Evolutionary conservation across 2,888 invertebrate genomes (phyloP).

Genomic region (Linyphia triangularis): DNA sequence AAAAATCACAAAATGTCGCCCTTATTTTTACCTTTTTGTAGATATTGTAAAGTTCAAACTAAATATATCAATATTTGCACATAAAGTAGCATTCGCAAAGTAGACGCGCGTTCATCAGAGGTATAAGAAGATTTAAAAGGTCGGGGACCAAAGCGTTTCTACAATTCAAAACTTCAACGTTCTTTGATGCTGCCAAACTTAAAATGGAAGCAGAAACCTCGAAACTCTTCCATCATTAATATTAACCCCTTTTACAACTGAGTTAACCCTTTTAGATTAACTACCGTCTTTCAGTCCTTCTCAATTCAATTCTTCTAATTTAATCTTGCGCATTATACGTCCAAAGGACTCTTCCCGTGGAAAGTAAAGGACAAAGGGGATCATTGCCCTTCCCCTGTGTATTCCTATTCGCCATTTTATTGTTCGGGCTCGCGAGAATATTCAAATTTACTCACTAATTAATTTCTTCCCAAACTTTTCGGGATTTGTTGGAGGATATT

Average conservation of each 20-base stretch:
- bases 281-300: background rate
- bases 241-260: conserved; percentile 5
- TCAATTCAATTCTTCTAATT: background rate
- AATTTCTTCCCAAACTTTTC: conserved; percentile 19
- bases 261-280: conserved; percentile 10
- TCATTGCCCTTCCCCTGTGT: background rate
- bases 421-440: conserved; percentile 1
- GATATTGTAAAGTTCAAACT: no score
- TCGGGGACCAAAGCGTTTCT: no score
- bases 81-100: no score
- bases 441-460: conserved; percentile 32
- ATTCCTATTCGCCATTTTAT: conserved; percentile 8
- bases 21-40: no score
- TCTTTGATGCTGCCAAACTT: background rate
- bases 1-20: no score
- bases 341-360: background rate
- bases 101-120: no score
- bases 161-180: background rate
- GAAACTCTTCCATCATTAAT: conserved; percentile 7
- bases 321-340: conserved; percentile 20
- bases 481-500: background rate
- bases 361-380: background rate
- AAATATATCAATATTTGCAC: no score
- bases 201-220: background rate
- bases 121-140: no score